Base-by-base conservation (phyloP, 2,797 vertebrate species). In the Lithobates pipiens region DNA sequence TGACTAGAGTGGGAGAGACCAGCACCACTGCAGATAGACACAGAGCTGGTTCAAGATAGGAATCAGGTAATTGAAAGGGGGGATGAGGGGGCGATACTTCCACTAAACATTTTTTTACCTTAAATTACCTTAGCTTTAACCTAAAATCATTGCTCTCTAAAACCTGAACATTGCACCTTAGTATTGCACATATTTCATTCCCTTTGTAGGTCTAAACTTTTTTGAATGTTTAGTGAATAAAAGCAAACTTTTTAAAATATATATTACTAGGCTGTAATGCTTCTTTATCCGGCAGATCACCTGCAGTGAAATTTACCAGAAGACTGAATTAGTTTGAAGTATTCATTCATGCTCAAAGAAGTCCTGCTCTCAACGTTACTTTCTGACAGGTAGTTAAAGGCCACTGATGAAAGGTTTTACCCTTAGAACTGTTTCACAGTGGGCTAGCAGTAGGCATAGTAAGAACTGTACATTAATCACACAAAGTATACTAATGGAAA, bases 401-500 rank as follows among this genome's bases (percentile, higher is more conserved):
- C 63, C 39, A 32, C 25, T n/a, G 42, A 68, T 68, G 63, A 50
- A 39, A 79, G 77, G 39, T 32, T 78, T 32, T 34, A 67, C 77
- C 27, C 36, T 69, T 69, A 69, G 42, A 79, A 42, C 25, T 69
- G 42, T 69, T 50, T 46, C 63, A 69, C 39, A 50, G 77, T 46
- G 32, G 77, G 25, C 46, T 79, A 61, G 21, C 54, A 61, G 21
- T 61, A 79, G 39, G 10, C 63, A 32, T 68, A n/a, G 77, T 29
- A 69, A 79, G 77, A 79, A 79, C 10, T n/a, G 63, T 23, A n/a
- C 77, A 69, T 68, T 79, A 67, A 79, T 79, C 63, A 79, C 67
- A 27, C 68, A 79, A 46, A 69, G 65, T 29, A 27, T 79, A 79
- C 46, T 69, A 79, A 69, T 79, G 77, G 77, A 69, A 79, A 50